Conservation (phyloP, 2,888 invertebrate species). For the Physocephala rufipes region DNA sequence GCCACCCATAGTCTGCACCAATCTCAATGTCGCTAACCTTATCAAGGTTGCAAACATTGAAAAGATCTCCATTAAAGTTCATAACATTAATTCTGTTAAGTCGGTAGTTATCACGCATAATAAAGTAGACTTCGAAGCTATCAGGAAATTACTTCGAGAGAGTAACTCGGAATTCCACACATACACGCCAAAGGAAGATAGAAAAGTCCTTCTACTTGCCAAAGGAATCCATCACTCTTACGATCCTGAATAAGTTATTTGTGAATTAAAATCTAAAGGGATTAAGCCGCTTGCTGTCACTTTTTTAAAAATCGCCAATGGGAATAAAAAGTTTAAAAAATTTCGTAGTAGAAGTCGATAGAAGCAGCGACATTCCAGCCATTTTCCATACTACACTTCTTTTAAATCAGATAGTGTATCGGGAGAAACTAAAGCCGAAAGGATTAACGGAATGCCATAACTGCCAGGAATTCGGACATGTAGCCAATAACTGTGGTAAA, state of each 20-base stretch:
- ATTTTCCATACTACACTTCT: not conserved
- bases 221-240: not conserved
- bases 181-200: not conserved
- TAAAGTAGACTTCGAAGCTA: no score
- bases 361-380: not conserved
- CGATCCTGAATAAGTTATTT: not conserved
- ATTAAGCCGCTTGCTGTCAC: not conserved
- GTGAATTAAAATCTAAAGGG: not conserved
- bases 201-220: not conserved
- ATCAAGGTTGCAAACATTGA: no score
- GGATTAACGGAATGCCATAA: no score
- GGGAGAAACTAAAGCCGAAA: not conserved
- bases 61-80: no score
- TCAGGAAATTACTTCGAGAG: no score
- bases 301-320: not conserved
- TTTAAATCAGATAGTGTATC: not conserved
- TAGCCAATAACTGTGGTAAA: not conserved
- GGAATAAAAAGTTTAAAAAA: not conserved
- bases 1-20: no score
- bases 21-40: no score
- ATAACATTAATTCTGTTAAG: no score
- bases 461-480: not conserved
- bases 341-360: not conserved
- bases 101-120: no score
- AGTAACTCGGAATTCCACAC: no score